phyloP scores from a whole-genome alignment of 2,888 invertebrate genomes.

The Rhodophaea formosa region DNA sequence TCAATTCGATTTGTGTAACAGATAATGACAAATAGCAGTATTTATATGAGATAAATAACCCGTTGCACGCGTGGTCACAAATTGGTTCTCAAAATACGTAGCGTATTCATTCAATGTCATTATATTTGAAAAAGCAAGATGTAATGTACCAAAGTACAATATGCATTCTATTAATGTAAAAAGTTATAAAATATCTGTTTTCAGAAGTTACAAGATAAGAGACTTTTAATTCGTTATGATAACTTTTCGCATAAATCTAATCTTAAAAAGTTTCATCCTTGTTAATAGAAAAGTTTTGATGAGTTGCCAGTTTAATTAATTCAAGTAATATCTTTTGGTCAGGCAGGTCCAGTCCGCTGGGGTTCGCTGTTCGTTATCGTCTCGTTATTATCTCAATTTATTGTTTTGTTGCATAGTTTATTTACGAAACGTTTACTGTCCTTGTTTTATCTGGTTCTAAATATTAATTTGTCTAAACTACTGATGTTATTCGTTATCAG shows the following conservation, averaged over 20 bases:
- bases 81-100: not conserved
- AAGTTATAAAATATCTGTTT: not conserved
- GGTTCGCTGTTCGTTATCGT: not conserved
- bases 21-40: not conserved
- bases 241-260: slow-evolving; percentile 51
- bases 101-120: not conserved
- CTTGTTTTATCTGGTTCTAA: not conserved
- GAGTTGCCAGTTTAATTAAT: slow-evolving; percentile 36
- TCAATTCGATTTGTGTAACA: not conserved
- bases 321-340: slow-evolving; percentile 21
- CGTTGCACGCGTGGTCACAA: not conserved
- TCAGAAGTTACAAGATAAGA: slow-evolving; percentile 9
- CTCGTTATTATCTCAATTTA: not conserved
- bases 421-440: not conserved
- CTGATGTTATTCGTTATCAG: not conserved
- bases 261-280: slow-evolving; percentile 43
- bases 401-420: not conserved
- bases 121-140: not conserved
- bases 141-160: not conserved
- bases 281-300: slow-evolving; percentile 47
- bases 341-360: not conserved
- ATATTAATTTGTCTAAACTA: not conserved
- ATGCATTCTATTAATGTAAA: not conserved
- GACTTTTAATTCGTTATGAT: slow-evolving; percentile 26
- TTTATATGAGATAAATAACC: not conserved